Conservation (phyloP, 2,797 vertebrate genomes). For the Tokudaia tokunoshimensis region DNA sequence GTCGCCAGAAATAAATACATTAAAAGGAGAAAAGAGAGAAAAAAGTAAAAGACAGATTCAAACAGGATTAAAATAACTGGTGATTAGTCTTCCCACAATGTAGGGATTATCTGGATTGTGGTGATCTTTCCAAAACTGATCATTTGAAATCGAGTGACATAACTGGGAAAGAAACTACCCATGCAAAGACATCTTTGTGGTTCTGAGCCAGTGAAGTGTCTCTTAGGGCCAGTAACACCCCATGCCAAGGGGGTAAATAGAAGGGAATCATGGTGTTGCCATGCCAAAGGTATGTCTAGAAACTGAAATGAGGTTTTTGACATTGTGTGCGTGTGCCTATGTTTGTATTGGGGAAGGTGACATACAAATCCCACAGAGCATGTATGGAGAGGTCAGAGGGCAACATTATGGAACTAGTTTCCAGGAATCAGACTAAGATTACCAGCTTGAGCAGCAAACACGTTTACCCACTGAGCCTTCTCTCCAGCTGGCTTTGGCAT, state of each 20-base stretch:
- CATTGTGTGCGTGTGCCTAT: neutral
- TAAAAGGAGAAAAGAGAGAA: neutral
- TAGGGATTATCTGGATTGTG: neutral
- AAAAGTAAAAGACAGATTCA: neutral
- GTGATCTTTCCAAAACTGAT: neutral
- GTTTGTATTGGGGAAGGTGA: neutral
- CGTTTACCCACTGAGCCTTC: neutral
- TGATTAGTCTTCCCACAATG: neutral
- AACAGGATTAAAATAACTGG: neutral
- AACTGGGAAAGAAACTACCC: conserved; percentile 13
- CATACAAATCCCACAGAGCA: neutral
- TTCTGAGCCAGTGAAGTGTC: neutral
- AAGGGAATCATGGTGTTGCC: neutral
- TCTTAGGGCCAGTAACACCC: neutral
- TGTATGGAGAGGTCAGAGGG: neutral
- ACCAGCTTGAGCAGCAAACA: neutral
- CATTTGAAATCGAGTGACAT: neutral
- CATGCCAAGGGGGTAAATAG: neutral
- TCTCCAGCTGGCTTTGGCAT: neutral
- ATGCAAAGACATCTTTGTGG: neutral
- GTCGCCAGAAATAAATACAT: neutral
- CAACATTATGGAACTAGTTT: neutral
- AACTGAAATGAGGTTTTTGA: neutral
- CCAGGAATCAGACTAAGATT: neutral
- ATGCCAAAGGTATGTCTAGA: neutral